Conservation (phyloP, 2,888 invertebrate genomes). For the Salticus scenicus region DNA sequence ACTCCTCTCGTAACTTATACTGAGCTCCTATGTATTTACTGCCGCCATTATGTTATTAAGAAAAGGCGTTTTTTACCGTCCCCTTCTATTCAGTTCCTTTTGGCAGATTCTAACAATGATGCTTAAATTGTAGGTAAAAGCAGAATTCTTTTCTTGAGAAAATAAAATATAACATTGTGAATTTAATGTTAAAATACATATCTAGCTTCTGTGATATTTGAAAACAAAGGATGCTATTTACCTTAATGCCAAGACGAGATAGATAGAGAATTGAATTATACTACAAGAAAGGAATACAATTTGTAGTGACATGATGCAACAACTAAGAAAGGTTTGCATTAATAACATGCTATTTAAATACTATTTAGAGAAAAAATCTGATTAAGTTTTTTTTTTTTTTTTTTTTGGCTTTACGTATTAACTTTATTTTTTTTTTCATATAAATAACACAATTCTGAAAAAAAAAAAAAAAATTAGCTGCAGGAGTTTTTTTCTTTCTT, state of each 20-base stretch:
- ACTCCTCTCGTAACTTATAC: conserved; percentile 51
- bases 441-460: too few species aligned
- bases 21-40: conserved; percentile 32
- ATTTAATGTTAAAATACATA: not conserved
- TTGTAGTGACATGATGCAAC: not conserved
- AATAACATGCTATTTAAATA: too few species aligned
- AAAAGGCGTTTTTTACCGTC: conserved; percentile 28
- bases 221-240: not conserved
- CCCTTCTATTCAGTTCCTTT: not conserved
- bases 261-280: not conserved
- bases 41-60: conserved; percentile 59
- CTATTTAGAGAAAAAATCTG: too few species aligned
- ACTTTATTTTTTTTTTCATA: too few species aligned
- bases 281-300: not conserved
- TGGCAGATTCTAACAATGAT: not conserved
- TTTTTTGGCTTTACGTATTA: too few species aligned
- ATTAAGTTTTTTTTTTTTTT: too few species aligned
- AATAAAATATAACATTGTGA: not conserved
- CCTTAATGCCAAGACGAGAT: not conserved
- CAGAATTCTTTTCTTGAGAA: not conserved
- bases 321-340: not conserved
- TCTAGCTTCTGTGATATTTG: not conserved
- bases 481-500: too few species aligned
- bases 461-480: too few species aligned
- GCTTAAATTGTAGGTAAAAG: not conserved